These are phyloP conservation scores for Lithodes maja DNA, from an alignment of 2,888 invertebrate species.

Conservation along the genomic window DNA sequence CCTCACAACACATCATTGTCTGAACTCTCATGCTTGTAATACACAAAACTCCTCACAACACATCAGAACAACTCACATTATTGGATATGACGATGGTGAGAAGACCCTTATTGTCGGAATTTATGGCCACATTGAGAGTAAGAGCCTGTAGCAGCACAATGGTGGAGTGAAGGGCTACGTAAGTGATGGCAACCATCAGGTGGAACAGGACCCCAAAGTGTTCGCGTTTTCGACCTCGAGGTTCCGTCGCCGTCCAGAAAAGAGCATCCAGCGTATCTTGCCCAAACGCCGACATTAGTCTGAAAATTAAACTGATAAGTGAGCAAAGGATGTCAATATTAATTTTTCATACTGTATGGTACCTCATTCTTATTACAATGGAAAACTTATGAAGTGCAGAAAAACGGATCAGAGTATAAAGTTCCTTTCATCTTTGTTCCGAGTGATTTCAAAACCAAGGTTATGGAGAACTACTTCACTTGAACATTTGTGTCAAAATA, in stretches of 20 bases:
- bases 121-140: conserved; percentile 98
- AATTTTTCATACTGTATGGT: too few species aligned
- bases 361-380: too few species aligned
- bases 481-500: too few species aligned
- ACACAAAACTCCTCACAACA: not conserved
- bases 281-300: conserved; percentile 94
- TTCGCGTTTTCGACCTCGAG: conserved; percentile 85
- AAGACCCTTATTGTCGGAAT: conserved; percentile 97
- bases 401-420: too few species aligned
- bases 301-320: conserved; percentile 18
- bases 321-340: not conserved
- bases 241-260: conserved; percentile 99
- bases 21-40: not conserved
- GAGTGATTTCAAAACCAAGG: too few species aligned
- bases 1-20: too few species aligned
- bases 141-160: conserved; percentile 96
- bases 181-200: conserved; percentile 90
- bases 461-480: too few species aligned
- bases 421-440: too few species aligned
- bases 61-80: conserved; percentile 83
- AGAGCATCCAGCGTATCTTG: conserved; percentile 98
- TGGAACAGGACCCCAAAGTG: conserved; percentile 93
- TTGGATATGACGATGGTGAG: conserved; percentile 99
- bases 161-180: conserved; percentile 93
- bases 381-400: too few species aligned